These are phyloP conservation scores for Anthopleura sola DNA, from an alignment of 64 coral and sea anemone species.

Conservation along the genomic window DNA sequence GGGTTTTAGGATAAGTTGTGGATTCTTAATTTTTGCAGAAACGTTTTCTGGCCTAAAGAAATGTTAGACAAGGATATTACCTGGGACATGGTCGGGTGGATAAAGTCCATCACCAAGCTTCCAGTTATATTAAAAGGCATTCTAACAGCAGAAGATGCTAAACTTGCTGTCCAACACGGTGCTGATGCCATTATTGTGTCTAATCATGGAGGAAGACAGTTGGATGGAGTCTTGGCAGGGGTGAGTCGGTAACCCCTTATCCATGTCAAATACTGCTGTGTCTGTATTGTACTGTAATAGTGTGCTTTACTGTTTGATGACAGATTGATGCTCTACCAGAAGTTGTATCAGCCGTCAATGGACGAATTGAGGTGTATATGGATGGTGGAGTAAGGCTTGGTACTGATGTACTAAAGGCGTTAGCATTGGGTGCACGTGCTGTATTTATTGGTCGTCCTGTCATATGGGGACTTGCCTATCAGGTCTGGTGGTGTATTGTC, in stretches of 20 bases:
- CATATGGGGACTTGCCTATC: slow-evolving; percentile 61
- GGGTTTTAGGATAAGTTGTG: too few species aligned
- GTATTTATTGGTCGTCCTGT: slow-evolving; percentile 87
- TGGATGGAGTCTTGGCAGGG: slow-evolving; percentile 49
- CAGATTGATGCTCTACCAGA: slow-evolving; percentile 85
- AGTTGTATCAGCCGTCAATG: slow-evolving; percentile 73
- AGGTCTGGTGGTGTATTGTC: slow-evolving; percentile 33
- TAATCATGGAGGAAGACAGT: slow-evolving; percentile 58
- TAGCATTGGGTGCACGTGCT: slow-evolving; percentile 77
- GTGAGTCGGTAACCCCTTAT: slow-evolving; percentile 25
- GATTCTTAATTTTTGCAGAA: slow-evolving; percentile 32
- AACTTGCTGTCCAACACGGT: slow-evolving; percentile 53
- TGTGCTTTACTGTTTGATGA: neutral
- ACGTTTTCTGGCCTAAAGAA: neutral
- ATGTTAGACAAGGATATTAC: neutral
- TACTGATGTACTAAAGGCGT: slow-evolving; percentile 82
- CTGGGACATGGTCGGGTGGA: slow-evolving; percentile 39
- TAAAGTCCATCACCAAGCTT: slow-evolving; percentile 52
- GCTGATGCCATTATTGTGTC: slow-evolving; percentile 66
- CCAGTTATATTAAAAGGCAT: slow-evolving; percentile 68
- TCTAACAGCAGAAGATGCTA: slow-evolving; percentile 73
- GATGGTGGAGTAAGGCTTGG: slow-evolving; percentile 82
- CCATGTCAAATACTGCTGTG: neutral
- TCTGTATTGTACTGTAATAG: neutral
- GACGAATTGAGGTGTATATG: slow-evolving; percentile 68